Percentiles rank a stretch among this genome's conserved stretches.
Conservation (phyloP, 2,113 vertebrate species). For the Regulus satrapa region DNA sequence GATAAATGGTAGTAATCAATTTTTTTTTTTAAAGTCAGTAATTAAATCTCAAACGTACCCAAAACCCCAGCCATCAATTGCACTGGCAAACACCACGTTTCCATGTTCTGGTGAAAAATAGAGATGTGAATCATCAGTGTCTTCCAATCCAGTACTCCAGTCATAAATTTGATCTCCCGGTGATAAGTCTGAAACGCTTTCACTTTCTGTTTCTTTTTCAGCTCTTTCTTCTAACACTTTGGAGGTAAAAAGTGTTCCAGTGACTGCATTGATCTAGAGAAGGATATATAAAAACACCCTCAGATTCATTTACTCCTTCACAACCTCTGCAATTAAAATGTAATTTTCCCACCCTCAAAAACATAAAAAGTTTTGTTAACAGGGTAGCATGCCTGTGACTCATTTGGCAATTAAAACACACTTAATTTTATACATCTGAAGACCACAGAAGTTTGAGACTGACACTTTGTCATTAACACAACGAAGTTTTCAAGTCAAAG, state of each 20-base stretch:
- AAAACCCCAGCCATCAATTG: slow-evolving; percentile 96
- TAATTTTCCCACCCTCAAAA: neutral
- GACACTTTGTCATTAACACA: neutral
- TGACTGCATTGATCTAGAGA: slow-evolving; percentile 91
- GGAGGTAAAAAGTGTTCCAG: slow-evolving; percentile 89
- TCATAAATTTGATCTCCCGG: slow-evolving; percentile 85
- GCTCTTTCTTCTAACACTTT: slow-evolving; percentile 95
- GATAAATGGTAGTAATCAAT: neutral
- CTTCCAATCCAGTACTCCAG: slow-evolving; percentile 92
- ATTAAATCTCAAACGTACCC: slow-evolving; percentile 74
- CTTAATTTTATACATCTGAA: neutral
- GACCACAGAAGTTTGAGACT: neutral
- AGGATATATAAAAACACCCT: neutral
- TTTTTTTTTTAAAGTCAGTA: fast-evolving
- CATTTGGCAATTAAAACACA: neutral
- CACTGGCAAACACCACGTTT: slow-evolving; percentile 94
- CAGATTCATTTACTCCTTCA: neutral
- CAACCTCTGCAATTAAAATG: neutral
- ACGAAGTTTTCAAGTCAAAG: neutral
- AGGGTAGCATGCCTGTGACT: neutral
- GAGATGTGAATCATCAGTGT: slow-evolving; percentile 89
- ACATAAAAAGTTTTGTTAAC: neutral
- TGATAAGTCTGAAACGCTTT: neutral
- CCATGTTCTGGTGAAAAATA: slow-evolving; percentile 96
- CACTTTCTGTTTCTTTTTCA: slow-evolving; percentile 75